Percentiles rank a stretch among this genome's conserved stretches.
phyloP scores from a whole-genome alignment of 2,797 vertebrate species.

The Mormyrops attenuatus region DNA sequence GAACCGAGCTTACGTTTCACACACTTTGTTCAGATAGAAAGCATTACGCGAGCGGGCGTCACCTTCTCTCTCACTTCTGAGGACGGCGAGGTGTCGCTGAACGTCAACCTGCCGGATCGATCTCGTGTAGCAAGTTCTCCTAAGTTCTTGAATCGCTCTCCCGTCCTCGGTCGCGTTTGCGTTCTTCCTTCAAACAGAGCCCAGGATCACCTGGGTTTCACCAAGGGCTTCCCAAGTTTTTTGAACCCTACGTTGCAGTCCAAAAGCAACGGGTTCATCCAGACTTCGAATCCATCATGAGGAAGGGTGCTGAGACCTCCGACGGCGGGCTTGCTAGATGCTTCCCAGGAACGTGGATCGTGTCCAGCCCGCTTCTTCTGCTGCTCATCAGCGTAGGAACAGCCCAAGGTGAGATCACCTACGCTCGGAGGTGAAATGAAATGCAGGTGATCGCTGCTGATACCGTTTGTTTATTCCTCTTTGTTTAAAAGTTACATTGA shows the following conservation, averaged over 20 bases:
- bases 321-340: conserved; percentile 64
- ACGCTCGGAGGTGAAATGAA: not conserved
- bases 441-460: not conserved
- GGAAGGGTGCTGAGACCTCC: conserved; percentile 65
- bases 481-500: not conserved
- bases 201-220: not conserved
- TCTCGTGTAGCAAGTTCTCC: not conserved
- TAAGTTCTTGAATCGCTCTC: conserved; percentile 8
- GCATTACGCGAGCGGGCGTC: conserved; percentile 25
- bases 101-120: not conserved
- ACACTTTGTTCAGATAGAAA: conserved; percentile 34
- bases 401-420: conserved; percentile 74
- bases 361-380: conserved; percentile 69
- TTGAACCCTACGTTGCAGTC: not conserved
- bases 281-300: conserved; percentile 61
- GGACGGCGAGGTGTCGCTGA: conserved; percentile 20
- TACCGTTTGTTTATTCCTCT: not conserved
- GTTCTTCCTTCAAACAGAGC: not conserved
- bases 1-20: conserved; percentile 44
- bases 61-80: conserved; percentile 22
- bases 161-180: not conserved
- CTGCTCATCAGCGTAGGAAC: conserved; percentile 65
- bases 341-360: conserved; percentile 63
- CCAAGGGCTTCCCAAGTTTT: not conserved
- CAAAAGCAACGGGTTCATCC: conserved; percentile 44